These are phyloP conservation scores for Cataglyphis livida DNA, from an alignment of 2,888 invertebrate genomes.

Conservation along the genomic window DNA sequence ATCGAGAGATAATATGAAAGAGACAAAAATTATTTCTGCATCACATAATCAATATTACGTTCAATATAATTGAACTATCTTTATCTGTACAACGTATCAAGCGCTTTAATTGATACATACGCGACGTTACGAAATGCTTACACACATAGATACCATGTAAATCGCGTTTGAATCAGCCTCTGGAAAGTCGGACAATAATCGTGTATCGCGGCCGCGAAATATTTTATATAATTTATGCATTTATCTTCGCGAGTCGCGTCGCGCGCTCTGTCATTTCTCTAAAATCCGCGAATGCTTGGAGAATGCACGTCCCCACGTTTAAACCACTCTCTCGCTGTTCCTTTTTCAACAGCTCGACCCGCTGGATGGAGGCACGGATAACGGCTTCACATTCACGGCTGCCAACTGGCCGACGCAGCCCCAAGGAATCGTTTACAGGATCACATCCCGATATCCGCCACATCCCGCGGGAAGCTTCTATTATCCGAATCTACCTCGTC, in stretches of 20 bases:
- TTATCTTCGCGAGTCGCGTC: conserved; percentile 3
- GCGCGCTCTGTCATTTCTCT: conserved; percentile 53
- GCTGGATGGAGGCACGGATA: conserved; percentile 97
- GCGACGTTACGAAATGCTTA: background rate
- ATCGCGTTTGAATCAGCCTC: background rate
- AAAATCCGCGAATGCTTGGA: conserved; percentile 57
- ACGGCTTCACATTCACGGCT: conserved; percentile 98
- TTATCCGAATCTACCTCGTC: conserved; percentile 94
- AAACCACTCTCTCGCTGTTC: conserved; percentile 24
- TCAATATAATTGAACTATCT: background rate
- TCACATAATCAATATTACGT: background rate
- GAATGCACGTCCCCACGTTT: conserved; percentile 23
- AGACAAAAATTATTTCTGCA: background rate
- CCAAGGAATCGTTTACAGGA: conserved; percentile 94
- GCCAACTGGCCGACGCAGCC: conserved; percentile 98
- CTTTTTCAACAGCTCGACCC: conserved; percentile 90
- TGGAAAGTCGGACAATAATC: conserved; percentile 1
- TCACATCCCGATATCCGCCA: conserved; percentile 95
- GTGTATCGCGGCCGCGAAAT: conserved; percentile 6
- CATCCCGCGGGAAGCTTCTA: conserved; percentile 98
- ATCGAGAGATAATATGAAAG: background rate
- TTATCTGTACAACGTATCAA: conserved; percentile 10
- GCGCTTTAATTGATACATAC: background rate
- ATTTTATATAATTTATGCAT: conserved; percentile 33
- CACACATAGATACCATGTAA: conserved; percentile 1